phyloP scores from a whole-genome alignment of 1,140 invertebrate genomes.

The Drosophila repleta region DNA sequence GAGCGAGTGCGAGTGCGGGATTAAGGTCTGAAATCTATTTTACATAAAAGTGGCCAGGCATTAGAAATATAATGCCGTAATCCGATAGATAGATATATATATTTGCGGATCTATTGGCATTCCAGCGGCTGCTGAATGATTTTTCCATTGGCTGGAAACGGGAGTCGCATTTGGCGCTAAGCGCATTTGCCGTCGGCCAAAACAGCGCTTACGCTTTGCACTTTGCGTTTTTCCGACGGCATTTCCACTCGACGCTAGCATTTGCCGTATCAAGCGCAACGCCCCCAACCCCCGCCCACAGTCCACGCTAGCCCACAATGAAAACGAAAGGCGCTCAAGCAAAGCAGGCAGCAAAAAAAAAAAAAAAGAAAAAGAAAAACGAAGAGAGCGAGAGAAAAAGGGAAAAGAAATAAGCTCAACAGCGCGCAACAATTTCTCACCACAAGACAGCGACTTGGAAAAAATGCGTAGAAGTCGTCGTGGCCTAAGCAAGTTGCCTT shows the following conservation, averaged over 20 bases:
- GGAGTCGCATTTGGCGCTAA: not conserved
- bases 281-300: not conserved
- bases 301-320: constrained; percentile 44
- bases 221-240: constrained; percentile 71
- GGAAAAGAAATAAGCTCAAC: constrained; percentile 45
- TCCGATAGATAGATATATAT: not conserved
- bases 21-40: not conserved
- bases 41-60: too few species aligned
- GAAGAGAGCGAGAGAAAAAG: not conserved
- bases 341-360: constrained; percentile 27
- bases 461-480: constrained; percentile 35
- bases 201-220: constrained; percentile 16
- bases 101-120: not conserved
- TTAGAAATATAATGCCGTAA: too few species aligned
- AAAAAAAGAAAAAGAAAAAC: constrained; percentile 7
- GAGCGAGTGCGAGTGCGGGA: not conserved
- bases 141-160: not conserved
- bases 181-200: constrained; percentile 61
- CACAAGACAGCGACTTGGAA: constrained; percentile 75
- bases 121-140: not conserved
- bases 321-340: constrained; percentile 70
- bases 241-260: constrained; percentile 28
- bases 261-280: not conserved
- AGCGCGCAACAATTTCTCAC: constrained; percentile 76
- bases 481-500: constrained; percentile 38